Evolutionary conservation across 2,797 vertebrate species (phyloP), one percentile per base, ranked within the genome.

Genomic region (Micropoecilia bifurca): DNA sequence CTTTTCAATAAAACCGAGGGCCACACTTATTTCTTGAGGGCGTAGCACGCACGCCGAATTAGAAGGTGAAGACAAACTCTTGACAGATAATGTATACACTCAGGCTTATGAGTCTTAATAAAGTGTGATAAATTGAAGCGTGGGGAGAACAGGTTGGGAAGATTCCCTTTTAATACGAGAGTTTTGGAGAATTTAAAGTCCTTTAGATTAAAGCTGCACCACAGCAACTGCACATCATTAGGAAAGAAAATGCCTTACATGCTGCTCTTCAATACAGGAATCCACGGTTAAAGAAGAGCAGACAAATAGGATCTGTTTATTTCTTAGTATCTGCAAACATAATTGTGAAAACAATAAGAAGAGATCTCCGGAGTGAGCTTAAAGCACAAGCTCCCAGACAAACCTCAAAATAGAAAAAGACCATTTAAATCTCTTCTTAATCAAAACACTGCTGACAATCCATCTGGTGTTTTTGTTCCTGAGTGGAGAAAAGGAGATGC

Each of bases 381-480:
- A 48, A 73, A 22, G 22, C 18, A 84, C 88, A 76, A 47, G 76
- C 43, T 80, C 74, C 81, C 47, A 50, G 71, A 74, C 63, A 74
- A 73, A 80, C 46, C 71, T 86, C 80, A 78, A 86, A 78, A 78
- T 83, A 88, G 75, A 85, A 79, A 85, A 50, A 77, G 53, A 83
- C 85, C 80, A 87, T 85, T 89, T 75, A 88, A 85, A 91, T 87
- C 80, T 83, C 71, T 76, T 87, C 83, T 88, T 90, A 94, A 93
- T 92, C 89, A 91, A 91, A 57, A 92, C 81, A 71, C 82, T 81
- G 81, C 80, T 77, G 85, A 74, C 80, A 75, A 81, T 89, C 90
- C 90, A 91, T 93, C 90, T 92, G 87, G 77, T 83, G 80, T 53
- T 66, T 83, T 73, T 80, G 74, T 73, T 69, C 71, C 55, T 69